Base-by-base conservation (phyloP, 2,113 vertebrate species). In the Rhegmatorhina hoffmannsi region DNA sequence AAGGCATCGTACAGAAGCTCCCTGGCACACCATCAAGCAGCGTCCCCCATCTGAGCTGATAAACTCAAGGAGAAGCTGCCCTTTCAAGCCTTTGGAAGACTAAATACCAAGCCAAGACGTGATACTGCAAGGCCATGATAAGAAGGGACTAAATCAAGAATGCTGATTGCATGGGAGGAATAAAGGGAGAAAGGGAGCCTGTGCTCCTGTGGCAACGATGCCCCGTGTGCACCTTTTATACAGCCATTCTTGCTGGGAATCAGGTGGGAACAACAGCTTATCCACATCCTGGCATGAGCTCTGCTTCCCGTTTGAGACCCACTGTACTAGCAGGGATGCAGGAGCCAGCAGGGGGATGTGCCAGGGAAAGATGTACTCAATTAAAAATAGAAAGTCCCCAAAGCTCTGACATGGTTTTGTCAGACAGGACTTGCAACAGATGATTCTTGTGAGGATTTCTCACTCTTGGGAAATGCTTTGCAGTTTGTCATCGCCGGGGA, bases 11-110 rank as follows among this genome's bases (percentile, higher is more conserved):
- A 56, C 83, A 86, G 89, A 82, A 94, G 89, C 90, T 96, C 6
- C 23, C 81, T 97, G 95, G 96, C 95, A 95, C 58, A 68, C 76
- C 77, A 86, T 96, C 95, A 92, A 88, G 95, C 34, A 2, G 63
- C 58, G 40, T 92, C 82, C 94, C 92, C 84, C 74, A 78, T 83
- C 69, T 86, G 76, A 92, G 73, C 91, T 88, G 96, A 96, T 96
- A 96, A 97, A 94, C 94, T 96, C 96, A 94, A 96, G 95, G 94
- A 94, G 95, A 97, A 96, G 88, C 90, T 96, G 92, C 91, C 93
- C 93, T 93, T 97, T 94, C 96, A 94, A 89, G 91, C 84, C 87
- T 88, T 55, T 46, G 83, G 62, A 97, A 97, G 92, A 96, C 95
- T 96, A 96, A 97, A 96, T 82, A 95, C 40, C 87, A 91, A 97